Evolutionary conservation across 2,797 vertebrate species (phyloP).

Genomic region (Sebastes cheni): DNA sequence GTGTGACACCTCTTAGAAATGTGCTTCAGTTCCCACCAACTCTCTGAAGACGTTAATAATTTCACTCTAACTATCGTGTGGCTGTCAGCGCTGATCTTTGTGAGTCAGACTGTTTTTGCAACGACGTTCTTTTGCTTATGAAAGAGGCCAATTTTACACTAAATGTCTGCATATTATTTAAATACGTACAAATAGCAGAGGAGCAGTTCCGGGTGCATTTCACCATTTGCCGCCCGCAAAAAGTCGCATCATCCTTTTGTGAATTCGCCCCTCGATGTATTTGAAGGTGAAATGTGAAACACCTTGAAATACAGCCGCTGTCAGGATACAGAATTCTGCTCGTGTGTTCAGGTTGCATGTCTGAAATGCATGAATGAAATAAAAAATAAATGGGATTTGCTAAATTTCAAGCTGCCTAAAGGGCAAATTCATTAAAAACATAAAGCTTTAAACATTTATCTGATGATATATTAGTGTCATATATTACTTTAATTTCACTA

Average conservation of each 20-base stretch:
- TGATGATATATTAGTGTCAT: not conserved
- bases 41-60: not conserved
- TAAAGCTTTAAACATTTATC: not conserved
- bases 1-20: too few species aligned
- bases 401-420: not conserved
- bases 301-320: not conserved
- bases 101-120: not conserved
- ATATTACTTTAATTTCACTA: not conserved
- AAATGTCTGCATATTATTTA: not conserved
- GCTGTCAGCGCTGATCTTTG: not conserved
- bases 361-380: too few species aligned
- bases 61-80: not conserved
- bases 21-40: too few species aligned
- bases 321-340: not conserved
- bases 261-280: not conserved
- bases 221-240: not conserved
- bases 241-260: not conserved
- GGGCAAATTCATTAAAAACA: not conserved
- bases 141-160: not conserved
- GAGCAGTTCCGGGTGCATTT: not conserved
- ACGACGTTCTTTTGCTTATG: too few species aligned
- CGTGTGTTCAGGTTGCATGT: not conserved
- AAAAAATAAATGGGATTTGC: not conserved
- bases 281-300: conserved; percentile 1
- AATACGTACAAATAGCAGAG: not conserved